Conservation (phyloP, 2,113 vertebrate genomes). For the Clarias batrachus region DNA sequence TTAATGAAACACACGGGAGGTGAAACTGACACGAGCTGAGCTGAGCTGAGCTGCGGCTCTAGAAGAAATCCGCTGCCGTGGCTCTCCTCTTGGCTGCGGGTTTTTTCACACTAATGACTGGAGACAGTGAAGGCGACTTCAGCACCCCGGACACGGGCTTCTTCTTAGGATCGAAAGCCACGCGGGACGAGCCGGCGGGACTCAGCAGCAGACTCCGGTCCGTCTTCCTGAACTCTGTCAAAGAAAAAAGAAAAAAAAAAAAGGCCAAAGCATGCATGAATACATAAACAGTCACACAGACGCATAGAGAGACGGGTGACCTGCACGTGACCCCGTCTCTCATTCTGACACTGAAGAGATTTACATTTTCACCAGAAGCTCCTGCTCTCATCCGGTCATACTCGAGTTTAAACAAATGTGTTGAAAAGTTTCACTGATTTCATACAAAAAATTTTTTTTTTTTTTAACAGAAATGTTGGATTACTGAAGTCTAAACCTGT, state of each 20-base stretch:
- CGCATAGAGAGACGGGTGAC: not conserved
- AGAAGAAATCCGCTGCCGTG: constrained; percentile 70
- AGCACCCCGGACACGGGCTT: constrained; percentile 84
- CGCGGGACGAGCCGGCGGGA: constrained; percentile 80
- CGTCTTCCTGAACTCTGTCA: constrained; percentile 87
- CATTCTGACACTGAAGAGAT: not conserved
- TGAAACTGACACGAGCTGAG: not conserved
- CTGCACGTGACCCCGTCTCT: too few relatives aligned
- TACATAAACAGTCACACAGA: too few relatives aligned
- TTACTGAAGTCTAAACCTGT: too few relatives aligned
- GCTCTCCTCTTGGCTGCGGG: constrained; percentile 33
- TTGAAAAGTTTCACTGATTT: not conserved
- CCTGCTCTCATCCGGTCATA: not conserved
- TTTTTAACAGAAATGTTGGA: too few relatives aligned
- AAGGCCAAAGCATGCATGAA: not conserved
- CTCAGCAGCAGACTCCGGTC: constrained; percentile 89
- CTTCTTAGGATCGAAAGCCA: constrained; percentile 90
- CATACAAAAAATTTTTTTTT: too few relatives aligned
- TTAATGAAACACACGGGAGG: not conserved
- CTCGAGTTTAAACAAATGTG: not conserved
- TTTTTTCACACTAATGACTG: constrained; percentile 21
- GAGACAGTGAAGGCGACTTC: constrained; percentile 69
- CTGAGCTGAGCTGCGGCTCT: not conserved
- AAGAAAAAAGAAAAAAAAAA: not conserved
- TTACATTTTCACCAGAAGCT: not conserved